Evolutionary conservation across 2,888 invertebrate species (phyloP).

Genomic region (Glaucopsyche alexis): DNA sequence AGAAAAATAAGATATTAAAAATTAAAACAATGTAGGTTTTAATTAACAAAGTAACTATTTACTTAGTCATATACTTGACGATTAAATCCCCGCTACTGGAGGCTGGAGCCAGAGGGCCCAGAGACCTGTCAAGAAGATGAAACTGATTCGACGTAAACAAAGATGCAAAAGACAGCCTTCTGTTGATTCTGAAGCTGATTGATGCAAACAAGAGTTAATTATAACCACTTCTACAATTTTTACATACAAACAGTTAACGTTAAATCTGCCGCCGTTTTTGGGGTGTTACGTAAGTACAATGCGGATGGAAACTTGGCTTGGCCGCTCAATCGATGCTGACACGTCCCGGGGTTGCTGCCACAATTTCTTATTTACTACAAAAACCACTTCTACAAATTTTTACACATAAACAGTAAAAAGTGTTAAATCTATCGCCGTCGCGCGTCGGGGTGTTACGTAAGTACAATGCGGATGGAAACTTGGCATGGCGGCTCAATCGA

Average conservation of each 20-base stretch:
- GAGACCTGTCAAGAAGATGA: no score
- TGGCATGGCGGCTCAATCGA: conserved; percentile 21
- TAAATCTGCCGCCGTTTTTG: background rate
- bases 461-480: conserved; percentile 15
- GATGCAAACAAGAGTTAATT: background rate
- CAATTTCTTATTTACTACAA: background rate
- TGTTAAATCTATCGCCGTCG: background rate
- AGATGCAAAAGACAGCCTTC: background rate
- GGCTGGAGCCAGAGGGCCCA: no score
- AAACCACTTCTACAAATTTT: background rate
- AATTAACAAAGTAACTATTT: no score
- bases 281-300: conserved; percentile 12
- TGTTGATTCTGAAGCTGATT: background rate
- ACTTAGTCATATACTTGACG: no score
- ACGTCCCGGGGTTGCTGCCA: conserved; percentile 5
- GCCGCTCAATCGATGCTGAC: conserved; percentile 11
- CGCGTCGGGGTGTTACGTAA: conserved; percentile 1
- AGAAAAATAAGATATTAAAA: no score
- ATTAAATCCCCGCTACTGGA: no score
- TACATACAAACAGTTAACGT: background rate
- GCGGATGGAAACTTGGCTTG: conserved; percentile 24
- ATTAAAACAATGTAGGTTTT: no score
- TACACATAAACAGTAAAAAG: background rate
- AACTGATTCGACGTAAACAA: no score
- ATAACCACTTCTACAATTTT: background rate